phyloP scores from a whole-genome alignment of 2,888 invertebrate species.

The Elegia similella region DNA sequence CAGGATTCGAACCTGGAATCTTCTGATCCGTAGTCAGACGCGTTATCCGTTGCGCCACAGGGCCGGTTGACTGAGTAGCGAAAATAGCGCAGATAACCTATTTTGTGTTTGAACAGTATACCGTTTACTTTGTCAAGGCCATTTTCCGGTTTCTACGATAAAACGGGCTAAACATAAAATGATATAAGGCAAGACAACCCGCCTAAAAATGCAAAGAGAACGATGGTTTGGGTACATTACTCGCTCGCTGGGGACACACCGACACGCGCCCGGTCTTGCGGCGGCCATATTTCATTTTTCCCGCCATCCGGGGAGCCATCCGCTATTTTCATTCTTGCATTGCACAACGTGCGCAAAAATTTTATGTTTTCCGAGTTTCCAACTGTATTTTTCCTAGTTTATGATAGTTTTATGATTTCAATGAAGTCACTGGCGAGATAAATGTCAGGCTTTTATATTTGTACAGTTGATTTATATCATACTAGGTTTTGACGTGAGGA shows the following conservation, averaged over 20 bases:
- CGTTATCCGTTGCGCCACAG: constrained; percentile 86
- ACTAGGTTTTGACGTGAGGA: too few relatives aligned
- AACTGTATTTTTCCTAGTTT: constrained; percentile 5
- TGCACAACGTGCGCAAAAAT: constrained; percentile 39
- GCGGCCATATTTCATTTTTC: constrained; percentile 65
- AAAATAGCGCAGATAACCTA: constrained; percentile 34
- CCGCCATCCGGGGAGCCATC: constrained; percentile 51
- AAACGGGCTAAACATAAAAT: not conserved
- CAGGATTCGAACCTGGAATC: constrained; percentile 86
- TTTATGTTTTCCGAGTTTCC: constrained; percentile 35
- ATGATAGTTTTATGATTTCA: not conserved
- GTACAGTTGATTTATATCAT: not conserved
- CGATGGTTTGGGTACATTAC: constrained; percentile 9
- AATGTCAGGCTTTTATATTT: not conserved
- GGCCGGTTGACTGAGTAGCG: constrained; percentile 42
- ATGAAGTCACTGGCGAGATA: not conserved
- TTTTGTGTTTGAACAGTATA: not conserved
- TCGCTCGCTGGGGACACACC: constrained; percentile 26
- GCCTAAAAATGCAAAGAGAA: constrained; percentile 12
- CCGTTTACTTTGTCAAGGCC: constrained; percentile 1
- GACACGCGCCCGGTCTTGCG: constrained; percentile 38
- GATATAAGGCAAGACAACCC: not conserved
- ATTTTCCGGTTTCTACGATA: not conserved
- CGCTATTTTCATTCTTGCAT: constrained; percentile 57
- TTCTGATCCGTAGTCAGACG: constrained; percentile 88